These are phyloP conservation scores for Luidia sarsii DNA, from an alignment of 53 echinoderm and acorn worm genomes.

Conservation along the genomic window DNA sequence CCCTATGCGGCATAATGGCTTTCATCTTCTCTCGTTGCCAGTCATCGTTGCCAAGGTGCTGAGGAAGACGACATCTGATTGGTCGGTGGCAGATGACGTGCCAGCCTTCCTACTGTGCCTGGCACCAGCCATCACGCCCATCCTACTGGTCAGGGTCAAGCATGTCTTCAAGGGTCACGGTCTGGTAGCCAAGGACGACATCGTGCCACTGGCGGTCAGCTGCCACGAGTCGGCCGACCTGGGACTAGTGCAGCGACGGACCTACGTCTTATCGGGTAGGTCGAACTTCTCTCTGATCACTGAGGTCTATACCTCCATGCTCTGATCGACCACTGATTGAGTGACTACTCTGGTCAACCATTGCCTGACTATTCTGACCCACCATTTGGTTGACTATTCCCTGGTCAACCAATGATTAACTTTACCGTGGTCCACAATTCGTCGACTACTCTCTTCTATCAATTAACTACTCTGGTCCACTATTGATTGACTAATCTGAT, in stretches of 20 bases:
- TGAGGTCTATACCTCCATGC: neutral
- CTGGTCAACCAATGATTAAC: neutral
- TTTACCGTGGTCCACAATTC: neutral
- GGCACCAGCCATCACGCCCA: neutral
- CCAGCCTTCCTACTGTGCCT: neutral
- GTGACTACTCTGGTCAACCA: too few species aligned
- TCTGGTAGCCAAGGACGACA: constrained; percentile 6
- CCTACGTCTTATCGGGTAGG: constrained; percentile 35
- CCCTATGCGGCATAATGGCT: neutral
- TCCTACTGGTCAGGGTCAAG: constrained; percentile 33
- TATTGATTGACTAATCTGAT: too few species aligned
- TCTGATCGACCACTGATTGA: too few species aligned
- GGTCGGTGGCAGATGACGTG: neutral
- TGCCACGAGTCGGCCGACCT: neutral
- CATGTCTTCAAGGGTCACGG: constrained; percentile 27
- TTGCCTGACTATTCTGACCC: too few species aligned
- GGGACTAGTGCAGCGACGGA: neutral
- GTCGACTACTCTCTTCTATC: neutral
- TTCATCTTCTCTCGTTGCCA: neutral
- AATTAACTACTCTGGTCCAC: too few species aligned
- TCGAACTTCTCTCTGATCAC: neutral
- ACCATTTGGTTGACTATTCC: neutral
- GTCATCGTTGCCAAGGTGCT: constrained; percentile 28
- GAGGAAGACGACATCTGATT: constrained; percentile 12
- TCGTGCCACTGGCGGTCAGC: constrained; percentile 19